These are phyloP conservation scores for Camponotus vicinus DNA, from an alignment of 1,140 invertebrate species.

Conservation along the genomic window DNA sequence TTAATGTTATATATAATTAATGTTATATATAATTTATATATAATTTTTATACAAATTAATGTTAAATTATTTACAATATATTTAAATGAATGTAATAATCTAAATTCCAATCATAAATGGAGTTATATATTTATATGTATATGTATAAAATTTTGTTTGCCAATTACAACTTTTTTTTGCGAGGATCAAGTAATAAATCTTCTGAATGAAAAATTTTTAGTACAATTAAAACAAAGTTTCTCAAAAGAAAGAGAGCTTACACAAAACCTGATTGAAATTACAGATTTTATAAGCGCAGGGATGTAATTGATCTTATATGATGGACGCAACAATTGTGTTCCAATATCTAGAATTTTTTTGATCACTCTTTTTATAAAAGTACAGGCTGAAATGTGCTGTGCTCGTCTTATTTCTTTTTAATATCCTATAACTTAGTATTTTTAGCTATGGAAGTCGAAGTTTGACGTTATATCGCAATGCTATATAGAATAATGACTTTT, in stretches of 20 bases:
- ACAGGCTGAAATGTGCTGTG: slow-evolving; percentile 83
- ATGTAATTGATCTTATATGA: slow-evolving; percentile 70
- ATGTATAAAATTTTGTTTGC: slow-evolving; percentile 21
- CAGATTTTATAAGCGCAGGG: slow-evolving; percentile 63
- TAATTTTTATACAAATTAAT: slow-evolving; percentile 19
- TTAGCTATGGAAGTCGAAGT: slow-evolving; percentile 81
- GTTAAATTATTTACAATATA: slow-evolving; percentile 14
- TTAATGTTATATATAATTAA: no score
- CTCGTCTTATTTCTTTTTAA: slow-evolving; percentile 71
- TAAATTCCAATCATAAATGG: not conserved
- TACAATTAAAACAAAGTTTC: slow-evolving; percentile 39
- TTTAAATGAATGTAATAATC: slow-evolving; percentile 2
- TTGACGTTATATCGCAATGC: slow-evolving; percentile 75
- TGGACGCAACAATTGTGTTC: slow-evolving; percentile 72
- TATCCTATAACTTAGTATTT: slow-evolving; percentile 80
- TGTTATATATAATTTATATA: no score
- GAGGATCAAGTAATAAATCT: slow-evolving; percentile 47
- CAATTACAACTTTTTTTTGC: not conserved
- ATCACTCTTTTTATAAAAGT: slow-evolving; percentile 79
- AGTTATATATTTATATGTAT: slow-evolving; percentile 33
- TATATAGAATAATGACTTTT: slow-evolving; percentile 66
- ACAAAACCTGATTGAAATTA: slow-evolving; percentile 77
- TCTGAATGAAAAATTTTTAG: slow-evolving; percentile 24
- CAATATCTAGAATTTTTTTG: slow-evolving; percentile 69
- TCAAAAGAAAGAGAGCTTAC: slow-evolving; percentile 66